Base-by-base conservation (phyloP, 2,113 vertebrate genomes). In the Python bivittatus region DNA sequence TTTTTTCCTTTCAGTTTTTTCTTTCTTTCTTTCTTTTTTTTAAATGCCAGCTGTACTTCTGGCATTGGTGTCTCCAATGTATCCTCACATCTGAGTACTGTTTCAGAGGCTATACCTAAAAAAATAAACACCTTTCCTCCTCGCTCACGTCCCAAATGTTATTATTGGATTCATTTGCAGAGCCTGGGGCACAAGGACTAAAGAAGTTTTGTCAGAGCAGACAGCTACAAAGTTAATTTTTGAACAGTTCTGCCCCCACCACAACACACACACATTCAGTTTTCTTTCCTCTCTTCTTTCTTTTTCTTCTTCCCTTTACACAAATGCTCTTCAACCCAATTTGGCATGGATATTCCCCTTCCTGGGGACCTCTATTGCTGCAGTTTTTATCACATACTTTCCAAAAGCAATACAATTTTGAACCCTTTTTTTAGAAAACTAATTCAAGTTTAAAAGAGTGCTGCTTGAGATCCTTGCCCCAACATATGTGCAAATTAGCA, bases 141-240 rank as follows among this genome's bases (percentile, higher is more conserved):
- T 6, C 83, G 93, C 88, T 93, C 91, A 5, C 88, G 53, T 42
- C 64, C 13, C 17, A 23, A 93, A 68, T 96, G 96, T 96, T 97
- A 52, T 96, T 91, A 79, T 97, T 97, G 97, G 98, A 97, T 2
- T 44, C 17, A 6, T 0, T 3, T 0, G 1, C 85, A 84, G 68
- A 58, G 79, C 57, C 13, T 0, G 56, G 13, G 2, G 2, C 93
- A 48, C 64, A 84, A 91, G 33, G 44, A 22, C 95, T 95, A 90
- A 96, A 96, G 91, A 94, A 56, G 61, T 89, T 96, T 97, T 96
- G 94, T 95, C 91, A 91, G 95, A 88, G 23, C 56, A 44, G 95
- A 85, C 0, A 23, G 92, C 95, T 54, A 96, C 91, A 53, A 93
- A 95, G 91, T 64, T 44, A 0, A 23, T 88, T 93, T 61, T 93